Percentiles rank a stretch among this genome's conserved stretches.
phyloP scores from a whole-genome alignment of 2,888 invertebrate genomes.

The Coleophora deauratella region DNA sequence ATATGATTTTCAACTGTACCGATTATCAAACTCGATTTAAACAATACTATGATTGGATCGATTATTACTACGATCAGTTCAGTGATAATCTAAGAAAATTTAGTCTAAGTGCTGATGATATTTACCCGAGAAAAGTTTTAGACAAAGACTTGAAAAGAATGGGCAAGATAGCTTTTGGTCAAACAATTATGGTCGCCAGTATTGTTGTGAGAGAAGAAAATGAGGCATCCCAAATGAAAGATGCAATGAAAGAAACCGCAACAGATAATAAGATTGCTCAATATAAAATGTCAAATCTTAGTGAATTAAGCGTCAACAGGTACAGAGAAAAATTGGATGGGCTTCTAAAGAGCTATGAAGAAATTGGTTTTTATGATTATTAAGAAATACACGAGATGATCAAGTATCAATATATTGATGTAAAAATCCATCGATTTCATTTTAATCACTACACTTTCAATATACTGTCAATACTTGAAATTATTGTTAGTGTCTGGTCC shows the following conservation, averaged over 20 bases:
- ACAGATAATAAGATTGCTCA: no score
- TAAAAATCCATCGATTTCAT: no score
- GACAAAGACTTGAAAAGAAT: constrained; percentile 8
- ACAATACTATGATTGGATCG: constrained; percentile 2
- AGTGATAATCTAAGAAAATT: neutral
- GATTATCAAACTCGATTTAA: constrained; percentile 7
- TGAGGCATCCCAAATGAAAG: neutral
- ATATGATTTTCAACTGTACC: constrained; percentile 12
- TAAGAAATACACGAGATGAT: no score
- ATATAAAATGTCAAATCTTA: no score
- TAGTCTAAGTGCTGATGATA: neutral
- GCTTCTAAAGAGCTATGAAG: no score
- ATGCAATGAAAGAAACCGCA: neutral
- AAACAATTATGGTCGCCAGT: neutral
- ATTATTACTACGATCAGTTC: constrained; percentile 1
- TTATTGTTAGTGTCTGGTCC: no score
- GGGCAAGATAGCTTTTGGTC: constrained; percentile 5
- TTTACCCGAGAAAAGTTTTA: neutral
- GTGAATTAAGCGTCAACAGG: no score
- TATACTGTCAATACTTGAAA: no score
- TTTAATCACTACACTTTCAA: no score
- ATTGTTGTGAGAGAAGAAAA: neutral
- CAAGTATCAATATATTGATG: no score
- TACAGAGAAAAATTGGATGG: no score
- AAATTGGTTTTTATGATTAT: no score